Percentiles rank a stretch among this genome's conserved stretches.
These are phyloP conservation scores for Lepidostoma basale DNA, from an alignment of 1,140 invertebrate genomes.

Conservation along the genomic window DNA sequence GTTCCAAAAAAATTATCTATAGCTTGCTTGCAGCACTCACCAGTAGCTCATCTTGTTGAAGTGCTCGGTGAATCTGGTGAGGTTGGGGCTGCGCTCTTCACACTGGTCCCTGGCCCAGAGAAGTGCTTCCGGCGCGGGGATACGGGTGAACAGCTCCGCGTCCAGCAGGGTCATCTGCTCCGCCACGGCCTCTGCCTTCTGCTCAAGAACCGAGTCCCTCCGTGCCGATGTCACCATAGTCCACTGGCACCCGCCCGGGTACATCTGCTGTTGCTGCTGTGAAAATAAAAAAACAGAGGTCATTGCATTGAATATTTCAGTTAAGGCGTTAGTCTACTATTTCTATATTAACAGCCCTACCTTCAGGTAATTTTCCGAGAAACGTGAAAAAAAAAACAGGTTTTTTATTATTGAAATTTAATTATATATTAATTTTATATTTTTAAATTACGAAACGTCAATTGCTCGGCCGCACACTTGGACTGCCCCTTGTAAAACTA, in stretches of 20 bases:
- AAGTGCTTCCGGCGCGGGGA: conserved; percentile 95
- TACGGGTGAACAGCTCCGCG: conserved; percentile 93
- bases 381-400: too few species aligned
- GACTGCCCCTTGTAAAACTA: too few species aligned
- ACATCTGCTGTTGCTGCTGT: conserved; percentile 34
- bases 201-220: conserved; percentile 81
- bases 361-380: too few species aligned
- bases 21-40: conserved; percentile 61
- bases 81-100: conserved; percentile 94
- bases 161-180: conserved; percentile 99
- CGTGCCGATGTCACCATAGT: conserved; percentile 62
- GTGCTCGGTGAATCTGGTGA: conserved; percentile 97
- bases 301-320: too few species aligned
- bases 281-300: not conserved
- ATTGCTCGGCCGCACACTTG: too few species aligned
- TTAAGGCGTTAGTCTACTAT: too few species aligned
- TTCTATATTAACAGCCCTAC: too few species aligned
- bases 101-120: conserved; percentile 97
- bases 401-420: too few species aligned
- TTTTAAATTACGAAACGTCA: too few species aligned
- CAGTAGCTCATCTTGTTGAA: conserved; percentile 99
- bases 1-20: too few species aligned
- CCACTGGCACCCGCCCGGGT: conserved; percentile 38
- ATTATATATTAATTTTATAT: too few species aligned
- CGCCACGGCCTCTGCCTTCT: conserved; percentile 84